phyloP scores from a whole-genome alignment of 2,113 vertebrate genomes.

The Anser brachyrhynchus region DNA sequence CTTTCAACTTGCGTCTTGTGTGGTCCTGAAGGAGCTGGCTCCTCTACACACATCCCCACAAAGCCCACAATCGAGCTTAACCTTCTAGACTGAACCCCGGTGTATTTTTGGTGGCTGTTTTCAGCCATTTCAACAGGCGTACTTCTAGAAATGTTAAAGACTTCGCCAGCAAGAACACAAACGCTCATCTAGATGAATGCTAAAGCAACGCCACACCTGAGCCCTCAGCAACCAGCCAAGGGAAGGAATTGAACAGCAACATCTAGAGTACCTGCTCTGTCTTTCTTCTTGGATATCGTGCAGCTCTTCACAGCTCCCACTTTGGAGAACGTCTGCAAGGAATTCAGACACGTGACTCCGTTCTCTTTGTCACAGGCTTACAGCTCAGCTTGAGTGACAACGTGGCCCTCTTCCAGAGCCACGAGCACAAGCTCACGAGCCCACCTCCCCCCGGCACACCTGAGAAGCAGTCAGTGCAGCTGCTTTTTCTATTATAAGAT shows the following conservation, averaged over 20 bases:
- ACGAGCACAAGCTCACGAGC: neutral
- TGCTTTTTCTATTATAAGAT: neutral
- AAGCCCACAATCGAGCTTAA: neutral
- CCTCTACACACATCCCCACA: neutral
- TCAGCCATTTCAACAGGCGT: conserved; percentile 12
- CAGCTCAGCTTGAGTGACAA: neutral
- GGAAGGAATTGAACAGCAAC: conserved; percentile 41
- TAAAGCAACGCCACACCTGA: neutral
- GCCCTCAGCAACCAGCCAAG: neutral
- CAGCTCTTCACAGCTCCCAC: conserved; percentile 87
- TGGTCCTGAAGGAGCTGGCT: conserved; percentile 12
- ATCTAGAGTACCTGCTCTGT: conserved; percentile 85
- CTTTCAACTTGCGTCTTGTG: neutral
- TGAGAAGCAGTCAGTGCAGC: neutral
- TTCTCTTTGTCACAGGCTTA: conserved; percentile 34
- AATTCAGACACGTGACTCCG: conserved; percentile 38
- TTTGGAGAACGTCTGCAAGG: conserved; percentile 87
- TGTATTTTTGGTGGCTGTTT: neutral
- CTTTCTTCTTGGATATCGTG: conserved; percentile 91
- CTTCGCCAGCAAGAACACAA: neutral
- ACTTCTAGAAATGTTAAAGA: neutral
- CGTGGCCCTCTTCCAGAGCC: neutral
- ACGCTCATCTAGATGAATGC: neutral
- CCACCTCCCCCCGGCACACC: neutral
- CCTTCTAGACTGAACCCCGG: neutral